phyloP scores from a whole-genome alignment of 2,888 invertebrate species.

The Strigamia maritima region DNA sequence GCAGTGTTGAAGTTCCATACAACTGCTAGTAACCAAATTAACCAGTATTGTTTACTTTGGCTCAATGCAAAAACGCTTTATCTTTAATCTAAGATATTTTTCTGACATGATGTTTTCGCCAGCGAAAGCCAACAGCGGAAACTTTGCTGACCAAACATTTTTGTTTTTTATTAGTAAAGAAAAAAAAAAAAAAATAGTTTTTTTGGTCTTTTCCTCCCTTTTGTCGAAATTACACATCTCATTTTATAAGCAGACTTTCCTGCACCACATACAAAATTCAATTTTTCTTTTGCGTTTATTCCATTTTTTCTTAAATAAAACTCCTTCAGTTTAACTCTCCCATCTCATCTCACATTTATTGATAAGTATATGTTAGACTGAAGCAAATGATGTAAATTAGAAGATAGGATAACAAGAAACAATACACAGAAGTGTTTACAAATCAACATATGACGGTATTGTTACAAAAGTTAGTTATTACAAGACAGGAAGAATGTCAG shows the following conservation, averaged over 20 bases:
- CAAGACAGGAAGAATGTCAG: constrained; percentile 13
- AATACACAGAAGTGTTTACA: constrained; percentile 11
- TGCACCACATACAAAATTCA: neutral
- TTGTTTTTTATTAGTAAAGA: neutral
- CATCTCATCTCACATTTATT: constrained; percentile 14
- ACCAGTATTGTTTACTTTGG: constrained; percentile 14
- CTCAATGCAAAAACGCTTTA: neutral
- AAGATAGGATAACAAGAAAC: constrained; percentile 22
- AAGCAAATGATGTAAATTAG: neutral
- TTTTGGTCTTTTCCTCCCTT: neutral
- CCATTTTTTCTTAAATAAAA: neutral
- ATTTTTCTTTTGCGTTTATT: neutral
- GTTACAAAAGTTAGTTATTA: constrained; percentile 15
- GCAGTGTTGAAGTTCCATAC: neutral
- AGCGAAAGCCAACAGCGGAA: constrained; percentile 6
- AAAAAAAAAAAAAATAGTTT: neutral
- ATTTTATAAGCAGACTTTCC: neutral
- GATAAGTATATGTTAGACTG: constrained; percentile 6
- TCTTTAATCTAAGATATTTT: constrained; percentile 8
- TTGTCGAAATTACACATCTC: constrained; percentile 3
- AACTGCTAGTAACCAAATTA: neutral
- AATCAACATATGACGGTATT: constrained; percentile 1
- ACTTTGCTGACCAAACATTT: constrained; percentile 32
- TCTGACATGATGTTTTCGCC: constrained; percentile 13
- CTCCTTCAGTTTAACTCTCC: neutral